A percentile compares a stretch with the other conserved stretches of the same genome.
phyloP scores from a whole-genome alignment of 2,113 vertebrate species.

The Hyla sarda region DNA sequence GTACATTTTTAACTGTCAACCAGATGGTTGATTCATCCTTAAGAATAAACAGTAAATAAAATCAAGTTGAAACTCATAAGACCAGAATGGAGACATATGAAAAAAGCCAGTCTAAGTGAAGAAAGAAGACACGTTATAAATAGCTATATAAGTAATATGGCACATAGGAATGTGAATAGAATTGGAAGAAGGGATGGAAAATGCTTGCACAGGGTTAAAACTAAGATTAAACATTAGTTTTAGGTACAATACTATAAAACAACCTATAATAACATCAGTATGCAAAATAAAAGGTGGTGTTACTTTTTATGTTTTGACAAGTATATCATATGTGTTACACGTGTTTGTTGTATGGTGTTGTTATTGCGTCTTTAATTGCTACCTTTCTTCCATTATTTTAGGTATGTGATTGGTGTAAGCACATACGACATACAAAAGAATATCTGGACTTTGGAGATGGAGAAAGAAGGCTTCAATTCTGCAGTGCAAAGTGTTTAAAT shows the following conservation, averaged over 20 bases:
- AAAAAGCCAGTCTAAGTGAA: not conserved
- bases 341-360: not conserved
- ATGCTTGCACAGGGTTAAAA: not conserved
- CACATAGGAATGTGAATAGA: not conserved
- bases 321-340: not conserved
- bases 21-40: not conserved
- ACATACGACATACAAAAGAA: slow-evolving; percentile 99
- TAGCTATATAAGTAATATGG: not conserved
- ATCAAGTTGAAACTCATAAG: not conserved
- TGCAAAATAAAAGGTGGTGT: not conserved
- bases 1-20: not conserved
- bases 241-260: not conserved
- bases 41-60: too few relatives aligned
- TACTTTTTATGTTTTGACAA: not conserved
- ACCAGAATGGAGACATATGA: not conserved
- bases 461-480: slow-evolving; percentile 98
- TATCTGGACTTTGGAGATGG: slow-evolving; percentile 99
- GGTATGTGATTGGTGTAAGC: slow-evolving; percentile 99
- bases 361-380: not conserved
- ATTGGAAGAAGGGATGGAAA: not conserved
- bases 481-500: slow-evolving; percentile 99
- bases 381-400: slow-evolving; percentile 80
- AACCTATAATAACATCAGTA: not conserved
- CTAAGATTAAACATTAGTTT: not conserved
- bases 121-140: not conserved